Conservation (phyloP, 2,113 vertebrate species). For the Cyanoliseus patagonus region DNA sequence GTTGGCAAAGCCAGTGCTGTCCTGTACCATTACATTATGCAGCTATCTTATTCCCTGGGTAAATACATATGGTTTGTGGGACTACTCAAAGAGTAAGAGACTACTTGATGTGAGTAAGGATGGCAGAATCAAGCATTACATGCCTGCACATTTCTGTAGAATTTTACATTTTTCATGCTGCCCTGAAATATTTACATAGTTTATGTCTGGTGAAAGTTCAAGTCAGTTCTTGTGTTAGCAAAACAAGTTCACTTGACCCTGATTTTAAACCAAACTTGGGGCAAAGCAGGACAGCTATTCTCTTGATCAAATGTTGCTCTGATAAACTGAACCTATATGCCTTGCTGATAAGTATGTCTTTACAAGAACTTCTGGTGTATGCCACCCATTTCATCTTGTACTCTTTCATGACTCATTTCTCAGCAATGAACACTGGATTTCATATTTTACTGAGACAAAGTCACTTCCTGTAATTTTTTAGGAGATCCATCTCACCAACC, state of each 20-base stretch:
- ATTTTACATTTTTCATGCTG: slow-evolving; percentile 45
- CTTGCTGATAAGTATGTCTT: background rate
- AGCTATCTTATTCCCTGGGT: slow-evolving; percentile 23
- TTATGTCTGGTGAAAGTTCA: slow-evolving; percentile 48
- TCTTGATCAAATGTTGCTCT: background rate
- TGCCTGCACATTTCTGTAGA: slow-evolving; percentile 42
- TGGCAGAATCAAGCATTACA: slow-evolving; percentile 32
- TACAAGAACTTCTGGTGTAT: background rate
- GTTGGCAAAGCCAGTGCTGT: background rate
- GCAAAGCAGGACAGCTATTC: background rate
- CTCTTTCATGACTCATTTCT: background rate
- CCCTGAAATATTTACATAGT: slow-evolving; percentile 56
- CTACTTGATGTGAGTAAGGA: slow-evolving; percentile 25
- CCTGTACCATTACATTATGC: background rate
- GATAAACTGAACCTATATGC: background rate
- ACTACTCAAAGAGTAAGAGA: background rate
- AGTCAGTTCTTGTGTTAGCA: slow-evolving; percentile 27
- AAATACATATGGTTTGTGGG: slow-evolving; percentile 11
- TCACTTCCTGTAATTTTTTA: background rate
- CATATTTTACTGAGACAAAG: background rate
- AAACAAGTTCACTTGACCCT: background rate
- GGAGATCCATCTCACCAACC: background rate
- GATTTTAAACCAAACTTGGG: background rate
- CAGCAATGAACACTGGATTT: background rate
- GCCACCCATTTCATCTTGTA: background rate